phyloP scores from a whole-genome alignment of 2,797 vertebrate genomes.

The Gymnodraco acuticeps region DNA sequence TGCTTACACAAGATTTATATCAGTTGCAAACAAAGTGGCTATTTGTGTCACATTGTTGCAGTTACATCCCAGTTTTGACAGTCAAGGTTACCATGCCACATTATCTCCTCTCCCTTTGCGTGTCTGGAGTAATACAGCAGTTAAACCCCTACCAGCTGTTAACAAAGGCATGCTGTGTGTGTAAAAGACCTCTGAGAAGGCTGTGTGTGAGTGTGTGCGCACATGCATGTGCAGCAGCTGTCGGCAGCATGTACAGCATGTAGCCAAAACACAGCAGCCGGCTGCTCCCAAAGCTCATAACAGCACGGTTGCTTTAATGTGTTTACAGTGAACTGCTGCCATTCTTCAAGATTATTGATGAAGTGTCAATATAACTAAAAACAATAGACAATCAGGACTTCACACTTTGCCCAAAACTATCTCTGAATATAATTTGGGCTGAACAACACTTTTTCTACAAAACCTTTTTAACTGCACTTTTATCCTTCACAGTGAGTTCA shows the following conservation, averaged over 20 bases:
- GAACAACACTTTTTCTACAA: background rate
- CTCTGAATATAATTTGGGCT: background rate
- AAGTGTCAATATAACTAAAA: slow-evolving; percentile 29
- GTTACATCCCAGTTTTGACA: slow-evolving; percentile 61
- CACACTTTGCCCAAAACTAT: slow-evolving; percentile 19
- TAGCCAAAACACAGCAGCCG: slow-evolving; percentile 39
- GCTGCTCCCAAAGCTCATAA: slow-evolving; percentile 56
- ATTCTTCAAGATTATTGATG: background rate
- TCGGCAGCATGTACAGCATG: slow-evolving; percentile 43
- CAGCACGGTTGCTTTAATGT: slow-evolving; percentile 35
- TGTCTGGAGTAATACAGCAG: slow-evolving; percentile 68
- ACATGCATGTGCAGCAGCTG: slow-evolving; percentile 71
- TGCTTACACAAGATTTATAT: slow-evolving; percentile 36
- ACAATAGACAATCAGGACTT: slow-evolving; percentile 2
- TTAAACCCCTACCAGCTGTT: slow-evolving; percentile 79
- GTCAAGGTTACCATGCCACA: slow-evolving; percentile 58
- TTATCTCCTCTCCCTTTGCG: slow-evolving; percentile 61
- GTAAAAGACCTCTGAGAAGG: slow-evolving; percentile 45
- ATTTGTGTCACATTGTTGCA: slow-evolving; percentile 64
- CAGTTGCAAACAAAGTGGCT: slow-evolving; percentile 36
- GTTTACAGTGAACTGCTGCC: slow-evolving; percentile 44
- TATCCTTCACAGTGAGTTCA: background rate
- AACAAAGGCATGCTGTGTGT: slow-evolving; percentile 79
- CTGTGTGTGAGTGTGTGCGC: slow-evolving; percentile 34
- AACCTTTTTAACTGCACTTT: background rate